Conservation (phyloP, 2,888 invertebrate species). For the Ornithoptera priamus region DNA sequence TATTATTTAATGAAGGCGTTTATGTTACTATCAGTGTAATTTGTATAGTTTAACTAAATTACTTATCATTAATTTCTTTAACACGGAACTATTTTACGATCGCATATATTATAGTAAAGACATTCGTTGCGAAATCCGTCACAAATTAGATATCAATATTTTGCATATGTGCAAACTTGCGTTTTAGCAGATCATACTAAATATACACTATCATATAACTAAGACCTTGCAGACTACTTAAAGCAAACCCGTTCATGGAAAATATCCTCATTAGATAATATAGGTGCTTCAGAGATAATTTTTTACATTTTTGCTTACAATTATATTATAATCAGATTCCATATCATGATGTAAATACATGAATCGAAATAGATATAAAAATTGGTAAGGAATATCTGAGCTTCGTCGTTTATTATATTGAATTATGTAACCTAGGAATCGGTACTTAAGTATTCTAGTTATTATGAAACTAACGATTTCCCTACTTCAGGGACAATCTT, state of each 20-base stretch:
- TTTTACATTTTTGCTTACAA: conserved; percentile 58
- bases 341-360: conserved; percentile 77
- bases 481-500: conserved; percentile 59
- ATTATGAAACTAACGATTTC: conserved; percentile 58
- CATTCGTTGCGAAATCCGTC: conserved; percentile 25
- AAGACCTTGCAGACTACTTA: conserved; percentile 15
- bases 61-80: conserved; percentile 12
- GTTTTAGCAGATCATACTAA: conserved; percentile 7
- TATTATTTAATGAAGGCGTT: not conserved
- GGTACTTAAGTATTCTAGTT: conserved; percentile 70
- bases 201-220: conserved; percentile 5
- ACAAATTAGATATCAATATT: conserved; percentile 23
- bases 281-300: conserved; percentile 62
- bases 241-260: conserved; percentile 19
- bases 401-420: conserved; percentile 70
- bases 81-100: conserved; percentile 7
- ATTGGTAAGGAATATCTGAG: conserved; percentile 77
- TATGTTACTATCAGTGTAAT: not conserved
- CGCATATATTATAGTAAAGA: not conserved
- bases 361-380: conserved; percentile 64
- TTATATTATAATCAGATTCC: conserved; percentile 56
- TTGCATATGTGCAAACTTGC: conserved; percentile 7
- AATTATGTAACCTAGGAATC: conserved; percentile 61
- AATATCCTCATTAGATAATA: conserved; percentile 34
- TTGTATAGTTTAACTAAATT: conserved; percentile 2